Percentiles rank a stretch among this genome's conserved stretches.
Conservation (phyloP, 2,113 vertebrate genomes). For the Corydoras maculifer region DNA sequence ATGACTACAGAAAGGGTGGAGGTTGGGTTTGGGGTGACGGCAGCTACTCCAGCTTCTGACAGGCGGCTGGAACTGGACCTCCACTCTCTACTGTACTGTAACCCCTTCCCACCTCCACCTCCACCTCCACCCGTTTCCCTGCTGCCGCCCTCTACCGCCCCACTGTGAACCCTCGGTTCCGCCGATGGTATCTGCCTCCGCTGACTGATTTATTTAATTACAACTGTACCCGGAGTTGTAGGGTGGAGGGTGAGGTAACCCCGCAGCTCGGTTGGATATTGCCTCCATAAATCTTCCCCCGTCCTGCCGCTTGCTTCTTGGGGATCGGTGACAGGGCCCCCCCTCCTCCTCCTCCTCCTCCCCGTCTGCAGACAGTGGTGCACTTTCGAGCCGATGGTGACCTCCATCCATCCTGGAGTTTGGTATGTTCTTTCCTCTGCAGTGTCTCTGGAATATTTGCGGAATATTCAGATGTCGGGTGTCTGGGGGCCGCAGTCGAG, state of each 20-base stretch:
- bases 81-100: too few species aligned
- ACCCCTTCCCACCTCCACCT: background rate
- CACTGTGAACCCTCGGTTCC: slow-evolving; percentile 16
- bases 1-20: too few species aligned
- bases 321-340: slow-evolving; percentile 14
- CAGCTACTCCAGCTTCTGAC: too few species aligned
- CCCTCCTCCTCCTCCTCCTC: background rate
- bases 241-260: slow-evolving; percentile 49
- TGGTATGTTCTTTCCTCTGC: too few species aligned
- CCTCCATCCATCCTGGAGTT: too few species aligned
- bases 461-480: too few species aligned
- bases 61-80: too few species aligned
- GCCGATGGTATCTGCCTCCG: slow-evolving; percentile 55
- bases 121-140: background rate
- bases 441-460: too few species aligned
- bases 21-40: too few species aligned
- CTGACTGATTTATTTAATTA: slow-evolving; percentile 79
- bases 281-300: slow-evolving; percentile 67
- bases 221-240: slow-evolving; percentile 47
- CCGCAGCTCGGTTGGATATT: slow-evolving; percentile 57
- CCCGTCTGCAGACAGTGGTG: background rate
- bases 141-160: background rate
- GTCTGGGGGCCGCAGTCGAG: too few species aligned
- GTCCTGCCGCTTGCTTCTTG: slow-evolving; percentile 15
- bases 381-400: background rate